phyloP scores from a whole-genome alignment of 2,113 vertebrate genomes.

The Conger conger region DNA sequence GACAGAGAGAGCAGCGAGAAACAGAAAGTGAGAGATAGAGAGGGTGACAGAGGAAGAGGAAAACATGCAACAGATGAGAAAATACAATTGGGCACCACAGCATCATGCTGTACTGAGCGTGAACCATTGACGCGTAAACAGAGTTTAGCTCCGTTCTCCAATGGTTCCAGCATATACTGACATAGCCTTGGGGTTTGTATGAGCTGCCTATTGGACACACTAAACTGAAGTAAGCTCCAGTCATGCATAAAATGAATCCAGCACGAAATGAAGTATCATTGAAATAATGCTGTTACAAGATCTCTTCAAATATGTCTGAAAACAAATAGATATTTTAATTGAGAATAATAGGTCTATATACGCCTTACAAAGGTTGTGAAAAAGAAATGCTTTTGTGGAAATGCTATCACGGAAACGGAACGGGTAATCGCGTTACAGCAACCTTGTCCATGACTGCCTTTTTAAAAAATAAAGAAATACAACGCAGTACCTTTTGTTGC shows the following conservation, averaged over 20 bases:
- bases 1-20: conserved; percentile 14
- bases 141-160: background rate
- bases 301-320: background rate
- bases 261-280: background rate
- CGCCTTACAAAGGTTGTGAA: conserved; percentile 30
- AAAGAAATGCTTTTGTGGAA: conserved; percentile 43
- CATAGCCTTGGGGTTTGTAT: conserved; percentile 3
- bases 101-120: background rate
- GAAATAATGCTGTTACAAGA: background rate
- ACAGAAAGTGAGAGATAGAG: conserved; percentile 1
- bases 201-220: background rate
- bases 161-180: background rate
- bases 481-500: conserved; percentile 14
- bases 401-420: conserved; percentile 49
- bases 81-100: conserved; percentile 4
- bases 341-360: background rate
- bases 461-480: background rate
- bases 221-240: background rate
- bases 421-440: conserved; percentile 55
- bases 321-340: conserved; percentile 30
- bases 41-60: conserved; percentile 5
- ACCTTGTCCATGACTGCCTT: conserved; percentile 34
- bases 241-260: background rate
- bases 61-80: conserved; percentile 24
- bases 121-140: background rate